phyloP scores from a whole-genome alignment of 1,140 invertebrate genomes.

The fruit fly (Drosophila melanogaster) region Release_6_plus_ISO1_MT NT_037436.4:18941501-18942000 shows the following conservation, averaged over 20 bases:
- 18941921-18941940: slow-evolving; percentile 64
- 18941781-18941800: slow-evolving; percentile 82
- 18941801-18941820: slow-evolving; percentile 66
- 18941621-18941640: slow-evolving; percentile 34
- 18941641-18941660: slow-evolving; percentile 15
- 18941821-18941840: slow-evolving; percentile 30
- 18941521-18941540: background rate
- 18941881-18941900: slow-evolving; percentile 80
- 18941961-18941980: background rate
- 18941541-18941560: background rate
- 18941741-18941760: slow-evolving; percentile 65
- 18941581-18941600: no score
- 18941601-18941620: slow-evolving; percentile 36
- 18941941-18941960: slow-evolving; percentile 24
- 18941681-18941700: slow-evolving; percentile 51
- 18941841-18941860: slow-evolving; percentile 11
- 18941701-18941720: slow-evolving; percentile 31
- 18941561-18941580: background rate
- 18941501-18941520: background rate
- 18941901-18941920: slow-evolving; percentile 81
- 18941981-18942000: slow-evolving; percentile 65
- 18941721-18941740: slow-evolving; percentile 62
- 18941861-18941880: slow-evolving; percentile 49
- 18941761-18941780: slow-evolving; percentile 82
- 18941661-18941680: slow-evolving; percentile 20